phyloP scores from a whole-genome alignment of 2,888 invertebrate genomes.

The Aspidapion aeneum region DNA sequence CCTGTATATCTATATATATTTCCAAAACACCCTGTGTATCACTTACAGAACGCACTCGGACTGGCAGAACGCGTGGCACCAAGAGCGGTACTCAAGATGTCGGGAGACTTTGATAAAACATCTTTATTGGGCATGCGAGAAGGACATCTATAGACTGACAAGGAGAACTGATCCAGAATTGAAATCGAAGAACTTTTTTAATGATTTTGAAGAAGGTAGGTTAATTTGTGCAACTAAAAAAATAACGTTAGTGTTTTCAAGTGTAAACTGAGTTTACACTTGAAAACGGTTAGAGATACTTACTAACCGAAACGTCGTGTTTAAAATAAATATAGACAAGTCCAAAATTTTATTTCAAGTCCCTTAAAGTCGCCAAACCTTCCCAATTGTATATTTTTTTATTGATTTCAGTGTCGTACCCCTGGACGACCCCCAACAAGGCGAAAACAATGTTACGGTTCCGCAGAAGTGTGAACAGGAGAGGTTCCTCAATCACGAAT shows the following conservation, averaged over 20 bases:
- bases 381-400: too few relatives aligned
- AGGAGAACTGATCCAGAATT: slow-evolving; percentile 43
- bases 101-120: slow-evolving; percentile 55
- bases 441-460: slow-evolving; percentile 41
- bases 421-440: slow-evolving; percentile 45
- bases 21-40: too few relatives aligned
- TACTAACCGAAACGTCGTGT: too few relatives aligned
- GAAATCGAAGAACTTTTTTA: slow-evolving; percentile 15
- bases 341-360: too few relatives aligned
- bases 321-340: too few relatives aligned
- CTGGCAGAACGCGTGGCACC: slow-evolving; percentile 58
- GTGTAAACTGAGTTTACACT: too few relatives aligned
- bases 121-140: slow-evolving; percentile 60
- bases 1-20: too few relatives aligned
- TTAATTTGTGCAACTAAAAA: slow-evolving; percentile 1
- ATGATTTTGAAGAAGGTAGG: slow-evolving; percentile 28
- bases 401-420: slow-evolving; percentile 39
- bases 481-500: slow-evolving; percentile 52
- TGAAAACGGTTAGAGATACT: too few relatives aligned
- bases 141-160: slow-evolving; percentile 57
- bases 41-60: slow-evolving; percentile 52
- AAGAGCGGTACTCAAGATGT: slow-evolving; percentile 56
- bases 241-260: too few relatives aligned
- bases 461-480: slow-evolving; percentile 38
- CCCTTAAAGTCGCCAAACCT: too few relatives aligned